Evolutionary conservation across 2,888 invertebrate species (phyloP).

Genomic region (Sarcophaga variegata): DNA sequence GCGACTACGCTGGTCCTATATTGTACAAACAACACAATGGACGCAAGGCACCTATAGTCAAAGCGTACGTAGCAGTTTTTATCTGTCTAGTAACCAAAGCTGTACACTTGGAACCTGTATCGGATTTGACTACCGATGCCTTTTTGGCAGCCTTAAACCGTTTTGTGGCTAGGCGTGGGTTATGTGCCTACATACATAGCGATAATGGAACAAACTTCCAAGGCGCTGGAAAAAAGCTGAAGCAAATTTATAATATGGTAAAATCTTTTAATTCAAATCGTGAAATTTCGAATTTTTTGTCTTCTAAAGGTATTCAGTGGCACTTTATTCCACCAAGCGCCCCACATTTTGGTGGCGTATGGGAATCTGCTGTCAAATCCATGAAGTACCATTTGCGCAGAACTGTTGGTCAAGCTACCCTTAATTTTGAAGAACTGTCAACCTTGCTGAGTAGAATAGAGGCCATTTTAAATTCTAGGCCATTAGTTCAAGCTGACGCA

Average conservation of each 20-base stretch:
- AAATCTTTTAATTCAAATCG: conserved; percentile 11
- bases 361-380: conserved; percentile 28
- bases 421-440: conserved; percentile 31
- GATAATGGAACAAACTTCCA: conserved; percentile 54
- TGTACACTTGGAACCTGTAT: background rate
- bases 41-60: conserved; percentile 5
- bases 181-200: conserved; percentile 36
- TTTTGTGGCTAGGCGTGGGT: conserved; percentile 44
- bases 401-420: conserved; percentile 20
- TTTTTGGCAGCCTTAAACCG: conserved; percentile 10
- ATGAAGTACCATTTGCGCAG: conserved; percentile 10
- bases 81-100: conserved; percentile 3
- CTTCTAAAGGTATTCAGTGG: conserved; percentile 43
- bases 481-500: conserved; percentile 28
- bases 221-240: conserved; percentile 36
- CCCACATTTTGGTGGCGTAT: conserved; percentile 41
- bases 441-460: conserved; percentile 44
- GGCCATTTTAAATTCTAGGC: conserved; percentile 28
- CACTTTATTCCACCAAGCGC: conserved; percentile 43
- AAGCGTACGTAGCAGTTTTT: conserved; percentile 6
- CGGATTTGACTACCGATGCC: conserved; percentile 10
- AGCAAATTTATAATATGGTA: conserved; percentile 25
- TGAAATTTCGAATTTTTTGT: conserved; percentile 39
- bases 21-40: conserved; percentile 31
- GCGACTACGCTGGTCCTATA: conserved; percentile 51